Evolutionary conservation across 1,140 invertebrate genomes (phyloP), one percentile per base, ranked within the genome.

Genomic region (Drosophila neocordata): DNA sequence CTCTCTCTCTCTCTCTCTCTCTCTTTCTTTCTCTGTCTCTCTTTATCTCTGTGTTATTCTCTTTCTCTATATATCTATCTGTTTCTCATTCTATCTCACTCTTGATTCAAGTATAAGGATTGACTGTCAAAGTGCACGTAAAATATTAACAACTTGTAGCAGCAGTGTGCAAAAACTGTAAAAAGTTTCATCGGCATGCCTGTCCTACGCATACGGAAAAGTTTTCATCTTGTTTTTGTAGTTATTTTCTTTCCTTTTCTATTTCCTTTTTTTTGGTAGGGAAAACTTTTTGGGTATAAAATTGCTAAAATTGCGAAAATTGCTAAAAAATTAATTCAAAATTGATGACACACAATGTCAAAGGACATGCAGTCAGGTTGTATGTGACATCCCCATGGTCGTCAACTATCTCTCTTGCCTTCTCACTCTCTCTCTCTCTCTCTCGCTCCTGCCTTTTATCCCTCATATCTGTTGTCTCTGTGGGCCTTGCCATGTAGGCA

Each of bases 341-440:
- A 84, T 84, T 84, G 80, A 84, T 84, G 81, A 85, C 71, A 84
- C 71, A 76, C 78, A 74, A 72, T 87, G 83, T 82, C 82, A 87
- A 87, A 85, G 78, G 74, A 73, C 73, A 38, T 61, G 63, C 75
- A 73, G 27, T 56, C 61, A 53, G 62, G 65, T 65, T 77, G 41
- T 37, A 11, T 61, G 41, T 68, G 64, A 65, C 73, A 41, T 65
- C 41, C 57, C 27, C 52, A 27, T 53, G 41, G 41, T 66, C 60
- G 37, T 18, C 41, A 44, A 52, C 41, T 44, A 20, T 9, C 15
- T 48, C 41, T 13, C 41, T 8, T 13, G 1, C n/a, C 18, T 1
- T 5, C 15, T 20, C 5, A n/a, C 15, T 48, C 41, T 13, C 41
- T 8, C 41, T 7, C n/a, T 44, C 6, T 5, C 15, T 20, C 5